These are phyloP conservation scores for Ceratothoa steindachneri DNA, from an alignment of 2,888 invertebrate genomes.

Conservation along the genomic window DNA sequence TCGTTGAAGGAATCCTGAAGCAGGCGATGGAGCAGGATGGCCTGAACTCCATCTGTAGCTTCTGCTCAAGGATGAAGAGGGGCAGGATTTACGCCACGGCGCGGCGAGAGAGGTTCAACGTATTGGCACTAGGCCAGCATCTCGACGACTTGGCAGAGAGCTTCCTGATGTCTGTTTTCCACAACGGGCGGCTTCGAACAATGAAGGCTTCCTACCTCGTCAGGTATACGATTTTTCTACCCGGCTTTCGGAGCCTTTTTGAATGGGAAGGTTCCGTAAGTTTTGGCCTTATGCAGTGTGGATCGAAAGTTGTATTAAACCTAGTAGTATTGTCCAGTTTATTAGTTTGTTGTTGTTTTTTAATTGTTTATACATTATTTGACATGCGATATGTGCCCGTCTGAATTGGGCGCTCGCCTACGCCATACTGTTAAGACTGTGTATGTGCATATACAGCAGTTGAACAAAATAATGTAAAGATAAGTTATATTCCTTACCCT, in stretches of 20 bases:
- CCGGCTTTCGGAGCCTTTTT: background rate
- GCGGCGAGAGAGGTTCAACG: constrained; percentile 72
- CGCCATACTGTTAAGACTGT: too few species aligned
- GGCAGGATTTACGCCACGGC: constrained; percentile 72
- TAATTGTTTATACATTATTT: too few species aligned
- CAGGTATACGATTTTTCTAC: constrained; percentile 60
- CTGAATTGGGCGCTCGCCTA: too few species aligned
- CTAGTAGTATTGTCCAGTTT: too few species aligned
- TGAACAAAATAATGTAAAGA: too few species aligned
- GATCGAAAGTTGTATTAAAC: too few species aligned
- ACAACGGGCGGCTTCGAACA: constrained; percentile 71
- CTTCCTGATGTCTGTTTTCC: constrained; percentile 74
- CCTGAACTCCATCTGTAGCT: constrained; percentile 62
- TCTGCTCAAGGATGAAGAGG: constrained; percentile 68
- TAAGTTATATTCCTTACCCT: too few species aligned
- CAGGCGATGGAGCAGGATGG: constrained; percentile 56
- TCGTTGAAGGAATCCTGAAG: constrained; percentile 60
- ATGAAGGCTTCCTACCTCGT: constrained; percentile 74
- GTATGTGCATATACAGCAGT: too few species aligned
- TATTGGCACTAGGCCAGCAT: constrained; percentile 80
- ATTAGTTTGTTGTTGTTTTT: too few species aligned
- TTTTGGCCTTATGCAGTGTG: too few species aligned
- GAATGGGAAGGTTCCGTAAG: too few species aligned
- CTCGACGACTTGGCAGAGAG: constrained; percentile 77
- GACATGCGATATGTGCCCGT: too few species aligned